Evolutionary conservation across 2,888 invertebrate genomes (phyloP).

Genomic region (Sclerodermus sp.): DNA sequence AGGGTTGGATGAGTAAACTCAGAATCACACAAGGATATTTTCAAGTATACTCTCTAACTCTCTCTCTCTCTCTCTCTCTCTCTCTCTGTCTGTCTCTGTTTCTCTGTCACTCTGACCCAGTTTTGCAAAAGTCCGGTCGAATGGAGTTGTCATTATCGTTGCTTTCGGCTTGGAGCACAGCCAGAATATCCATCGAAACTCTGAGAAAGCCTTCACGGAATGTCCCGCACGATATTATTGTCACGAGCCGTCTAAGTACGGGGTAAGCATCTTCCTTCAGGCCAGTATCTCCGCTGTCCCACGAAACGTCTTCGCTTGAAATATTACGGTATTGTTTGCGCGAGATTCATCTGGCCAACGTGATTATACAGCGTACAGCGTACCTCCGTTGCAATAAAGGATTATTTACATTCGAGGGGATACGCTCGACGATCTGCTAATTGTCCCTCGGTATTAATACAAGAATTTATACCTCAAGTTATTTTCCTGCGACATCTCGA

Average conservation of each 20-base stretch:
- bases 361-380: not conserved
- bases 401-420: too few species aligned
- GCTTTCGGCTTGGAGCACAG: constrained; percentile 17
- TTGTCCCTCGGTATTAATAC: too few species aligned
- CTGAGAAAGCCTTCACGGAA: constrained; percentile 7
- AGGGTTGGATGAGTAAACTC: too few species aligned
- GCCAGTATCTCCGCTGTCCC: not conserved
- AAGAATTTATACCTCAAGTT: too few species aligned
- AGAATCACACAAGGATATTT: too few species aligned
- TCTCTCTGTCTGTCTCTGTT: too few species aligned
- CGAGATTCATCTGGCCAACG: not conserved
- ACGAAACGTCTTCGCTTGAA: not conserved
- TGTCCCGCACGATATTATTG: constrained; percentile 6
- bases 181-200: constrained; percentile 16
- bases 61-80: too few species aligned
- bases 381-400: too few species aligned
- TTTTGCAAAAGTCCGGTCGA: not conserved
- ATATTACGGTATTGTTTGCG: not conserved
- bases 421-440: too few species aligned
- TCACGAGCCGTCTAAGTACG: constrained; percentile 1
- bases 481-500: too few species aligned
- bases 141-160: not conserved
- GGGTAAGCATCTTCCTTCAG: too few species aligned
- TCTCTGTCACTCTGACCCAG: constrained; percentile 15
- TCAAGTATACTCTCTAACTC: too few species aligned